Conservation (phyloP, 1,140 invertebrate species). For the Drosophila carrolli region DNA sequence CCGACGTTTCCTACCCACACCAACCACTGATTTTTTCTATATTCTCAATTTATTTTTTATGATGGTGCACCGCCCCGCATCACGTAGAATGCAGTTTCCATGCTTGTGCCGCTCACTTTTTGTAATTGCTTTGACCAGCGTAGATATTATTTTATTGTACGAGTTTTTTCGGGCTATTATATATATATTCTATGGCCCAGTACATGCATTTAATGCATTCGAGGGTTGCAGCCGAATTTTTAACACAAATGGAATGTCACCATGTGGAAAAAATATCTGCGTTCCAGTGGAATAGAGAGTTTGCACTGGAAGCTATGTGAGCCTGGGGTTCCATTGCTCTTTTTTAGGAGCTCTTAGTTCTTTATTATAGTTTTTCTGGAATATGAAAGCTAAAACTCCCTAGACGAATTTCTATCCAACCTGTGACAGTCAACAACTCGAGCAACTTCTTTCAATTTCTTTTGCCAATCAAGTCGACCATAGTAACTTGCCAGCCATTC, state of each 20-base stretch:
- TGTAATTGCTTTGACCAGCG: constrained; percentile 77
- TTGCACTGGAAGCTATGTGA: background rate
- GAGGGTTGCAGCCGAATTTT: constrained; percentile 50
- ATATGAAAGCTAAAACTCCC: background rate
- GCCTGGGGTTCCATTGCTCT: background rate
- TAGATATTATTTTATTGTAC: constrained; percentile 47
- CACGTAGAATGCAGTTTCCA: constrained; percentile 45
- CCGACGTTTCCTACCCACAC: constrained; percentile 7
- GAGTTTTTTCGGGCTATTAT: constrained; percentile 24
- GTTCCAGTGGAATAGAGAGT: constrained; percentile 22
- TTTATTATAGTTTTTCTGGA: too few species aligned
- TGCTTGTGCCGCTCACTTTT: constrained; percentile 43
- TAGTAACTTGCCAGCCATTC: constrained; percentile 4
- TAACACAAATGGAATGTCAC: constrained; percentile 23
- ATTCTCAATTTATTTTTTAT: constrained; percentile 42
- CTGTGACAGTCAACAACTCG: constrained; percentile 22
- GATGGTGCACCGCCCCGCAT: constrained; percentile 19
- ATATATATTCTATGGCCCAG: constrained; percentile 44
- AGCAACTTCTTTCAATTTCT: constrained; percentile 48
- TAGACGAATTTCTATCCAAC: constrained; percentile 54
- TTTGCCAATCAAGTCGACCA: constrained; percentile 38
- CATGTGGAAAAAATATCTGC: constrained; percentile 9
- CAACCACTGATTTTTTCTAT: constrained; percentile 40
- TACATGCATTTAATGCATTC: constrained; percentile 65
- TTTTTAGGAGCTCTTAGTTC: background rate